These are phyloP conservation scores for Diarsia dahlii DNA, from an alignment of 2,888 invertebrate species.

Conservation along the genomic window DNA sequence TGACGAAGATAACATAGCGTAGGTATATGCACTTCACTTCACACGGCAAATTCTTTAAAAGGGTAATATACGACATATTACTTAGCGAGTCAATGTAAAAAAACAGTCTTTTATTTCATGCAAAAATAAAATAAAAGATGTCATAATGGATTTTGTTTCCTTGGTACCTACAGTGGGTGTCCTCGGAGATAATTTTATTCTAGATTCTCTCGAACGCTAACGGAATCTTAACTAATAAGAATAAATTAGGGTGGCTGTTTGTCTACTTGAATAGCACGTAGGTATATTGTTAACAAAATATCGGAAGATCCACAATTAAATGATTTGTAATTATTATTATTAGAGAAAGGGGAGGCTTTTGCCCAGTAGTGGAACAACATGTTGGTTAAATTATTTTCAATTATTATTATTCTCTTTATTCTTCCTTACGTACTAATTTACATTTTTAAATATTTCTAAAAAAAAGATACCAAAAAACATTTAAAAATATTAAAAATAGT, in stretches of 20 bases:
- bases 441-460: too few species aligned
- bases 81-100: conserved; percentile 19
- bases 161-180: conserved; percentile 6
- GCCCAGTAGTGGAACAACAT: too few species aligned
- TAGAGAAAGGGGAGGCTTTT: too few species aligned
- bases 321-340: too few species aligned
- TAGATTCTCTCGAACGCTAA: neutral
- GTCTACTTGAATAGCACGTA: neutral
- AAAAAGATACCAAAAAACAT: too few species aligned
- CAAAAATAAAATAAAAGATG: neutral
- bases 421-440: too few species aligned
- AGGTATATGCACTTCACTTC: too few species aligned
- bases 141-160: neutral
- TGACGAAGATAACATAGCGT: neutral
- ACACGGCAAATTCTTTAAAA: conserved; percentile 2
- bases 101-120: neutral
- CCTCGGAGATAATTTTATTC: conserved; percentile 17
- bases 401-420: too few species aligned
- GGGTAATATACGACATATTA: neutral
- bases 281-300: neutral
- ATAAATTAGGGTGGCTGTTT: neutral
- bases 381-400: too few species aligned
- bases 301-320: too few species aligned
- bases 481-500: too few species aligned
- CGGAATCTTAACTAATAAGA: conserved; percentile 1